Conservation (phyloP, 2,797 vertebrate genomes). For the Delichon dasypus region DNA sequence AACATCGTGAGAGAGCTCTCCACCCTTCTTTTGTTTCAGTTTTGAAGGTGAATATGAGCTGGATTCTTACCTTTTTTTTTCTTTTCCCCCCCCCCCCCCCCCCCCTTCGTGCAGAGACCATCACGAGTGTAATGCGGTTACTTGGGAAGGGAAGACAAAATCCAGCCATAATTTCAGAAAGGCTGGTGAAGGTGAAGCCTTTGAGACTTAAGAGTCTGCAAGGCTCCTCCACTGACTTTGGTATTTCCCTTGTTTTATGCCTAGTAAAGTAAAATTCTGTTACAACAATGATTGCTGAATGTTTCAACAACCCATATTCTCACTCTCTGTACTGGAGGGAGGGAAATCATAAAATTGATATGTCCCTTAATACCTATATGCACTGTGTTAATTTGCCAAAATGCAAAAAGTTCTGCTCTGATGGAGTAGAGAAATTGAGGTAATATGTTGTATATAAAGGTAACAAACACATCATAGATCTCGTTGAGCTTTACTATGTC, state of each 20-base stretch:
- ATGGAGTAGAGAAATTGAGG: background rate
- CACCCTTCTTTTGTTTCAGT: background rate
- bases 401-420: background rate
- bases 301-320: background rate
- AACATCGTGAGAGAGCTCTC: background rate
- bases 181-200: background rate
- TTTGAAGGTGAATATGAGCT: background rate
- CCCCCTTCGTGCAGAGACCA: fast-evolving
- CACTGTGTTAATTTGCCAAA: background rate
- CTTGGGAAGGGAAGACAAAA: background rate
- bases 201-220: background rate
- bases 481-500: background rate
- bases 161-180: background rate
- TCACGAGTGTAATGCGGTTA: background rate
- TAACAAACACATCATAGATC: background rate
- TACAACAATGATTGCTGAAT: background rate
- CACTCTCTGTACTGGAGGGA: background rate
- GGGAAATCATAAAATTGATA: background rate
- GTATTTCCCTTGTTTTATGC: background rate
- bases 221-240: background rate
- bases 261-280: background rate
- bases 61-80: background rate
- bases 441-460: background rate
- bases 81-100: too few species aligned
- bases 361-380: background rate